A percentile compares a stretch with the other conserved stretches of the same genome.
Evolutionary conservation across 2,888 invertebrate species (phyloP).

Genomic region (Cotesia congregata): DNA sequence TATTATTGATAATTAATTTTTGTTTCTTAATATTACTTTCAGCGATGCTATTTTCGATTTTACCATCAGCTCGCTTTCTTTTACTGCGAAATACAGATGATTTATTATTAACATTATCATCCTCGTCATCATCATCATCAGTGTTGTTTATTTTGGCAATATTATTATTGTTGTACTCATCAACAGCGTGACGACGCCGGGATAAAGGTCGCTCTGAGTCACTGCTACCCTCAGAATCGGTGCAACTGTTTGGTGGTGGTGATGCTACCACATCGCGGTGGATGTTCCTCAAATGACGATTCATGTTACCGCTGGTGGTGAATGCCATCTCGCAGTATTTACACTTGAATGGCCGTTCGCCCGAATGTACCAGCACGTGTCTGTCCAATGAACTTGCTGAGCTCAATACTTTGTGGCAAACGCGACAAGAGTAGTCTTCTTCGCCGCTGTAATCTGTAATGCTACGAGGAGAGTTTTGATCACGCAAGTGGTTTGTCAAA

Average conservation of each 20-base stretch:
- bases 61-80: slow-evolving; percentile 54
- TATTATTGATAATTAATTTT: slow-evolving; percentile 52
- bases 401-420: slow-evolving; percentile 81
- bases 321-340: slow-evolving; percentile 84
- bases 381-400: slow-evolving; percentile 85
- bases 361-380: slow-evolving; percentile 85
- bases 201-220: slow-evolving; percentile 58
- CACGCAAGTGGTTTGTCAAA: slow-evolving; percentile 60
- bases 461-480: slow-evolving; percentile 62
- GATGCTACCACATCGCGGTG: slow-evolving; percentile 52
- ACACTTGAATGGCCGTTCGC: slow-evolving; percentile 85
- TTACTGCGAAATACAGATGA: slow-evolving; percentile 44
- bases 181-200: slow-evolving; percentile 47
- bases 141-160: slow-evolving; percentile 67
- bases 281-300: slow-evolving; percentile 81
- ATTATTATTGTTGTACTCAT: slow-evolving; percentile 76
- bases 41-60: slow-evolving; percentile 48
- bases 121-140: slow-evolving; percentile 47
- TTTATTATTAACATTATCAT: background rate
- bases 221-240: slow-evolving; percentile 63
- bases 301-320: slow-evolving; percentile 90
- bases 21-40: slow-evolving; percentile 13
- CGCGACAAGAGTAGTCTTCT: slow-evolving; percentile 75
- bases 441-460: slow-evolving; percentile 65
- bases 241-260: slow-evolving; percentile 58